Evolutionary conservation across 2,888 invertebrate genomes (phyloP), one percentile per base, ranked within the genome.

Genomic region (Prenolepis imparis): DNA sequence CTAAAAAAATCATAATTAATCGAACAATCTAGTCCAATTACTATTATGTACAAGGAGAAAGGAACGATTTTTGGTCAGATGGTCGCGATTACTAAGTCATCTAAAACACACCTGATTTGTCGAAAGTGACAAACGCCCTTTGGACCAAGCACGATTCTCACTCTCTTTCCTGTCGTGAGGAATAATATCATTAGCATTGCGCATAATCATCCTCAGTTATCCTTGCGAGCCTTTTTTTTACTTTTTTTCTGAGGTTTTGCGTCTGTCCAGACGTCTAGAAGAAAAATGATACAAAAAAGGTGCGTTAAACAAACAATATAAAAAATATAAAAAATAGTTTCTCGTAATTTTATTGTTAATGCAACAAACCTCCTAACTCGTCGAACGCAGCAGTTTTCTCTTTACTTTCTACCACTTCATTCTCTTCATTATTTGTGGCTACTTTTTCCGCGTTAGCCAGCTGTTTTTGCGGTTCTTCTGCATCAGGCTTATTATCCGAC

Each of bases 221-320:
- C 97, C 93, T 97, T 96, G 93, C 97, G 96, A 84, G 96, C 96
- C 95, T 97, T 97, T 95, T 97, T 97, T 96, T 97, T 97, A 95
- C 96, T 96, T 92, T 97, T 97, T 95, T 97, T 97, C 80, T 96
- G 95, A 84, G 96, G 96, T 94, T 97, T 97, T 24, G 97, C 96
- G 92, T 97, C 97, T 90, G 97, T 96, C 97, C 97, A 97, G 44
- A 96, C 95, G 95, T 97, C 97, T 97, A 95, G 5, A 94, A 94
- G 78, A 87, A 12, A 12, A 68, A 61, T 41, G 41, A 15, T 59
- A 41, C 55, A 39, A 24, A 59, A 70, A 68, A 24, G 21, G 24
- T 44, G 63, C 4, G 68, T 55, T 57, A 64, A 28, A 55, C 11
- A 70, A 70, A 3, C 61, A 36, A 36, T 28, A 36, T 3, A 9